These are phyloP conservation scores for Turnix velox DNA, from an alignment of 2,113 vertebrate species.

Conservation along the genomic window DNA sequence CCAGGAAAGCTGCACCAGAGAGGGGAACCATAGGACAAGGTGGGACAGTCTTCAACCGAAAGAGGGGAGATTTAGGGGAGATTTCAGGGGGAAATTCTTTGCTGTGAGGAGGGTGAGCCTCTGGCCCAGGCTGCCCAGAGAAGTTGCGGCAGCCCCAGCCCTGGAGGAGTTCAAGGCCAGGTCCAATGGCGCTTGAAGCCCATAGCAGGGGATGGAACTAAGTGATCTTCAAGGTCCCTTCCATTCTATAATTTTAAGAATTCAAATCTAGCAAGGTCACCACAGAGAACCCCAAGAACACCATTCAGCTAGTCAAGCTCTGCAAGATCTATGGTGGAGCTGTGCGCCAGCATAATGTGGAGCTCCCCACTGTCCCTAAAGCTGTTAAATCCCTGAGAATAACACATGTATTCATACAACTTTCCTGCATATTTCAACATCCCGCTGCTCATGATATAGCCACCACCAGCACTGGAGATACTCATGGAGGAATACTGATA, in stretches of 20 bases:
- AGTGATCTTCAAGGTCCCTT: background rate
- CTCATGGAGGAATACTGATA: background rate
- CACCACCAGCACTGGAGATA: background rate
- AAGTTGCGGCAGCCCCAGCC: background rate
- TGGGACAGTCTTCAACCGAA: background rate
- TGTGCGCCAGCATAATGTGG: fast-evolving
- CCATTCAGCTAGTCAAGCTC: background rate
- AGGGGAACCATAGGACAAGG: too few species aligned
- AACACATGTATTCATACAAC: fast-evolving
- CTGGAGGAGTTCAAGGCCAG: background rate
- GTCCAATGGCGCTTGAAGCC: background rate
- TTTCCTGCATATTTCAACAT: background rate
- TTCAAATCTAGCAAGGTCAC: background rate
- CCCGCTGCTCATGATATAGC: background rate
- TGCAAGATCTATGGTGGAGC: background rate
- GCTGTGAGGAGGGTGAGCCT: background rate
- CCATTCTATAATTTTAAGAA: background rate
- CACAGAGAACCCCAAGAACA: background rate
- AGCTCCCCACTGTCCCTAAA: background rate
- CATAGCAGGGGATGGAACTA: background rate
- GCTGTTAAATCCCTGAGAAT: background rate
- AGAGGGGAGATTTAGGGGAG: background rate
- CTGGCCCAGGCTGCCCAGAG: background rate
- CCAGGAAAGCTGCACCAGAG: too few species aligned
- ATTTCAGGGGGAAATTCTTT: background rate